These are phyloP conservation scores for Saxidomus purpurata DNA, from an alignment of 1,140 invertebrate genomes.

Conservation along the genomic window DNA sequence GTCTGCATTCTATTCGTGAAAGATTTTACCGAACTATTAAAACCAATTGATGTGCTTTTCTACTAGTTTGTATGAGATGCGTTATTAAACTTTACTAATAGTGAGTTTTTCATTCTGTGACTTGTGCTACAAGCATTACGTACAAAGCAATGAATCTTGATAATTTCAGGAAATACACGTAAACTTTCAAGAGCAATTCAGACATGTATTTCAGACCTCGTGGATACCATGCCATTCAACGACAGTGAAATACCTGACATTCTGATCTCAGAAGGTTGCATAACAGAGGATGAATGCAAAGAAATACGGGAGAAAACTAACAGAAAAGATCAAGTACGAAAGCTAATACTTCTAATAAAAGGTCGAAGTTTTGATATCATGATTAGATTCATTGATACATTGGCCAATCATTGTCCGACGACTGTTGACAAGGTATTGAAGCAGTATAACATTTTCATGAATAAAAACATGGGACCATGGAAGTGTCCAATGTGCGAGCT, in stretches of 20 bases:
- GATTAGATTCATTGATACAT: not conserved
- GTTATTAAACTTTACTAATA: no score
- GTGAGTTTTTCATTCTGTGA: no score
- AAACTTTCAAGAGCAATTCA: not conserved
- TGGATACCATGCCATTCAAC: not conserved
- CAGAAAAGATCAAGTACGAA: not conserved
- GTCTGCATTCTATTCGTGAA: no score
- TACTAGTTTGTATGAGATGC: no score
- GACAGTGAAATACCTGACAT: not conserved
- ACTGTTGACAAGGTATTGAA: not conserved
- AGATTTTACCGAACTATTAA: no score
- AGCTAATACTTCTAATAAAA: not conserved
- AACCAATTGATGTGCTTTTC: no score
- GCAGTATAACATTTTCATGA: not conserved
- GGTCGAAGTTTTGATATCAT: not conserved
- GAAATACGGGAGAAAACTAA: not conserved
- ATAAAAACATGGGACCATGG: not conserved
- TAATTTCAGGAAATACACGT: not conserved
- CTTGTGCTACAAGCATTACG: no score
- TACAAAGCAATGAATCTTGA: no score
- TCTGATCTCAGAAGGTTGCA: not conserved
- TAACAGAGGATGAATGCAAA: constrained; percentile 7
- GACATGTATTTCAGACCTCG: not conserved
- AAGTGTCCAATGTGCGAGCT: not conserved
- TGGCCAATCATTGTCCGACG: not conserved